Percentiles rank a stretch among this genome's conserved stretches.
These are phyloP conservation scores for Anas georgica DNA, from an alignment of 2,797 vertebrate species.

Conservation along the genomic window DNA sequence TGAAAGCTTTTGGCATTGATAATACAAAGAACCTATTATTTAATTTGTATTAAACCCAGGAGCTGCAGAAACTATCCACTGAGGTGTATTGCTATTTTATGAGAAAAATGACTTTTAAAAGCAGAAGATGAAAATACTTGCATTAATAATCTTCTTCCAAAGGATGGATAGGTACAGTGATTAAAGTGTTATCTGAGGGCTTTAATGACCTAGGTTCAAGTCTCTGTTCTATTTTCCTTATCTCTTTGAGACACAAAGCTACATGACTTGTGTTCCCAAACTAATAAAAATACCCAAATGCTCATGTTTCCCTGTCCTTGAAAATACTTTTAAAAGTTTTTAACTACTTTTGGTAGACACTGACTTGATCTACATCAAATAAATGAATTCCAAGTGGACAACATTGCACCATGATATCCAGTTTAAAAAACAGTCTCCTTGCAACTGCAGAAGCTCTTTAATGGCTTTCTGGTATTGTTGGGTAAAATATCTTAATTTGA, in stretches of 20 bases:
- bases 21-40: not conserved
- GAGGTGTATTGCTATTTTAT: not conserved
- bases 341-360: not conserved
- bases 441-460: not conserved
- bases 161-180: conserved; percentile 53
- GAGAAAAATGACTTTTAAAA: conserved; percentile 33
- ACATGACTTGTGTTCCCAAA: conserved; percentile 52
- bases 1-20: conserved; percentile 10
- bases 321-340: conserved; percentile 12
- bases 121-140: conserved; percentile 49
- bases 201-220: conserved; percentile 58
- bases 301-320: conserved; percentile 43
- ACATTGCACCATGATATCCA: not conserved
- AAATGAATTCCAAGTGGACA: not conserved
- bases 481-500: not conserved
- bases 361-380: not conserved
- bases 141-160: conserved; percentile 59
- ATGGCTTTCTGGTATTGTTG: not conserved
- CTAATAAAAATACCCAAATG: conserved; percentile 46
- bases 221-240: conserved; percentile 56
- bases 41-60: conserved; percentile 21
- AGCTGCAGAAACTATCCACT: conserved; percentile 4
- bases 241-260: conserved; percentile 59
- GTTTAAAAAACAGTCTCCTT: not conserved
- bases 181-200: conserved; percentile 52